phyloP scores from a whole-genome alignment of 1,140 invertebrate species.

The Colletes gigas region DNA sequence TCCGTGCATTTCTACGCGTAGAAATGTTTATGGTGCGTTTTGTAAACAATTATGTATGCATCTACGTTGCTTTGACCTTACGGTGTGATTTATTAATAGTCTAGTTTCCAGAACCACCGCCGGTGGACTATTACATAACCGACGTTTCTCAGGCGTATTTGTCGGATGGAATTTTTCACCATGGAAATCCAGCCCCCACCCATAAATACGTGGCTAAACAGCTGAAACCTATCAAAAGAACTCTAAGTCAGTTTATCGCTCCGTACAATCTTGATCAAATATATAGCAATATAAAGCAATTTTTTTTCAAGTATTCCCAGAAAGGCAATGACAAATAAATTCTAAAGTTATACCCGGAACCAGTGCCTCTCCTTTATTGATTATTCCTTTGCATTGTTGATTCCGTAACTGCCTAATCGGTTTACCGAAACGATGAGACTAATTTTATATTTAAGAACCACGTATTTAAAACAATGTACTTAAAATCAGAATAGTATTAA shows the following conservation, averaged over 20 bases:
- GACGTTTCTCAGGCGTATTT: constrained; percentile 8
- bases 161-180: constrained; percentile 39
- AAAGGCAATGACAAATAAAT: not conserved
- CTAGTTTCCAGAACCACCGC: constrained; percentile 39
- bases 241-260: constrained; percentile 11
- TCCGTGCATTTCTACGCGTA: not conserved
- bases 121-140: constrained; percentile 21
- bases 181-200: not conserved
- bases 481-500: no score
- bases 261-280: constrained; percentile 1
- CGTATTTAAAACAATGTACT: no score
- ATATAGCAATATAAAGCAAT: not conserved
- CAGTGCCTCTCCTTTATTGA: no score
- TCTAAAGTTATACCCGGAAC: not conserved
- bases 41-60: not conserved
- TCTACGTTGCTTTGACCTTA: no score
- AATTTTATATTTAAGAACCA: no score
- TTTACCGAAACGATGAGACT: no score
- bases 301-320: not conserved
- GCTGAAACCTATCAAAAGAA: constrained; percentile 19
- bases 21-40: constrained; percentile 28
- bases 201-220: constrained; percentile 31
- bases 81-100: not conserved
- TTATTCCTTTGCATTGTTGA: no score
- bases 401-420: not conserved